A percentile compares a stretch with the other conserved stretches of the same genome.
phyloP scores from a whole-genome alignment of 2,888 invertebrate genomes.

The Hyposoter dolosus region DNA sequence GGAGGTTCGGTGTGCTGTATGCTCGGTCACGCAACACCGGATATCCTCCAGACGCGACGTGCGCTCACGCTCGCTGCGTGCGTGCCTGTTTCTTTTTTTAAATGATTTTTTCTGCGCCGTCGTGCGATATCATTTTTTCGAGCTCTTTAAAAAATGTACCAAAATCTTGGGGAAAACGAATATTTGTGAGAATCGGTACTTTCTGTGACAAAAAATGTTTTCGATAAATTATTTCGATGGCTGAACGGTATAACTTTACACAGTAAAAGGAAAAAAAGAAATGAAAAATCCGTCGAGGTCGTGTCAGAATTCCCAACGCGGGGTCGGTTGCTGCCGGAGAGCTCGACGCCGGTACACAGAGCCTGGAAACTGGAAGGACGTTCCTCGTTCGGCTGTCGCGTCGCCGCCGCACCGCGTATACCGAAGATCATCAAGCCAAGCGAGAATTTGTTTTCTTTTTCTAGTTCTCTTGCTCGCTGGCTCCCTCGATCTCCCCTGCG shows the following conservation, averaged over 20 bases:
- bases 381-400: neutral
- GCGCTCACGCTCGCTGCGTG: slow-evolving; percentile 72
- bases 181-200: neutral
- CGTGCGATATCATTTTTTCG: neutral
- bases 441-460: neutral
- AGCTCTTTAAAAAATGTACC: neutral
- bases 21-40: slow-evolving; percentile 81
- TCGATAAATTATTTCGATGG: neutral
- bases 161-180: neutral
- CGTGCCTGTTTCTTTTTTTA: slow-evolving; percentile 59
- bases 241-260: neutral
- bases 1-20: slow-evolving; percentile 50
- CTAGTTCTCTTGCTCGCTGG: neutral
- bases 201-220: neutral
- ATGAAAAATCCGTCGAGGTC: slow-evolving; percentile 28
- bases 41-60: slow-evolving; percentile 82
- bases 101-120: neutral
- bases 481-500: slow-evolving; percentile 3
- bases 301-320: slow-evolving; percentile 49
- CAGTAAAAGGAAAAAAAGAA: neutral
- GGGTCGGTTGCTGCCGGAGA: slow-evolving; percentile 31
- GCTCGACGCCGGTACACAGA: slow-evolving; percentile 51
- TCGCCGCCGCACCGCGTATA: neutral
- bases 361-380: slow-evolving; percentile 45
- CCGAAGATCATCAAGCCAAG: neutral